phyloP scores from a whole-genome alignment of 2,113 vertebrate genomes.

The Psilopsiagon aurifrons region DNA sequence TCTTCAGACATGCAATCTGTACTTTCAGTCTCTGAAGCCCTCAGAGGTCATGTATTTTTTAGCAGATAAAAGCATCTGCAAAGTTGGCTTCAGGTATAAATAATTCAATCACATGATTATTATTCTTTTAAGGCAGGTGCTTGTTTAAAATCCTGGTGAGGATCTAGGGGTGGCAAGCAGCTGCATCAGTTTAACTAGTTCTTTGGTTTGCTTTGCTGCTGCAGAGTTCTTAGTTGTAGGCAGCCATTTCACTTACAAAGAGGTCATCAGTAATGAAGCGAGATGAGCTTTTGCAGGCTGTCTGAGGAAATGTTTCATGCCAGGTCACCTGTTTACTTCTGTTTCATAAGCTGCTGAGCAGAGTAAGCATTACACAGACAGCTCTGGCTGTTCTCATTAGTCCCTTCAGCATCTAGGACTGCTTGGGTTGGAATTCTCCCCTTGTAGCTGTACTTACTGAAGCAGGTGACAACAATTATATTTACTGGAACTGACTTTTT shows the following conservation, averaged over 20 bases:
- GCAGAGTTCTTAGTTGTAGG: neutral
- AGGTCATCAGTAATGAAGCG: constrained; percentile 22
- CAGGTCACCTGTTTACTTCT: neutral
- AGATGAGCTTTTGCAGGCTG: neutral
- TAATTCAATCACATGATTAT: neutral
- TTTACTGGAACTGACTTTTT: neutral
- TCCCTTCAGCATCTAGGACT: neutral
- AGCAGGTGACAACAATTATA: neutral
- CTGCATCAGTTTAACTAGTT: neutral
- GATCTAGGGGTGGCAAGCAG: neutral
- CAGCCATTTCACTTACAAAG: constrained; percentile 9
- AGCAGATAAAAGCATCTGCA: constrained; percentile 6
- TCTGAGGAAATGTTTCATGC: neutral
- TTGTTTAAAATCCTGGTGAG: neutral
- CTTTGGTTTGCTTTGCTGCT: neutral
- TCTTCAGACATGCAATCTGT: neutral
- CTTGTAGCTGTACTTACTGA: neutral
- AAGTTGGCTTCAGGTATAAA: neutral
- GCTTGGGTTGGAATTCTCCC: neutral
- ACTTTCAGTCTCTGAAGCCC: neutral
- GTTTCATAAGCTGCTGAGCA: constrained; percentile 17
- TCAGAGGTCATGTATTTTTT: constrained; percentile 3
- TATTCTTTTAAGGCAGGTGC: neutral
- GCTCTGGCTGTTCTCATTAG: neutral
- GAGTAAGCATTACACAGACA: neutral